Evolutionary conservation across 2,113 vertebrate species (phyloP).

Genomic region (Ancistrus triradiatus): DNA sequence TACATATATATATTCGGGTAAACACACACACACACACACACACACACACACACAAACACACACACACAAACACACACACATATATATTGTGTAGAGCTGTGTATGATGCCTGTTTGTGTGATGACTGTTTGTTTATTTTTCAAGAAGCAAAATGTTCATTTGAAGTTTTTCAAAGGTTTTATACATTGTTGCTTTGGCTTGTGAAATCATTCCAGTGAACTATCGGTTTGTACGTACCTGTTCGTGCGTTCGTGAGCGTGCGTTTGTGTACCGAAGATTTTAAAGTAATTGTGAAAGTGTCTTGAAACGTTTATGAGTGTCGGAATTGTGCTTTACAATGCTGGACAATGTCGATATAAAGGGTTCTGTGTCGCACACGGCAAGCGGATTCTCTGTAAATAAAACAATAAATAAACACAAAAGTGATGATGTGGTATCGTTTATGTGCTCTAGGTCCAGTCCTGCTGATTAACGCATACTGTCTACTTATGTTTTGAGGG

Average conservation of each 20-base stretch:
- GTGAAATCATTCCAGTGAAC: conserved; percentile 76
- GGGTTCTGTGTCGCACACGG: conserved; percentile 72
- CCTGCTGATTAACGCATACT: too few relatives aligned
- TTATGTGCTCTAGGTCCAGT: too few relatives aligned
- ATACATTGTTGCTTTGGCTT: conserved; percentile 78
- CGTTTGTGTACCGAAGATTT: conserved; percentile 66
- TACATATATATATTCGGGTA: too few relatives aligned
- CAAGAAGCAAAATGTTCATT: conserved; percentile 55
- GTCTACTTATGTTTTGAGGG: too few relatives aligned
- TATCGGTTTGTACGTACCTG: conserved; percentile 66
- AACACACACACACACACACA: too few relatives aligned
- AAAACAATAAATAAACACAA: conserved; percentile 54
- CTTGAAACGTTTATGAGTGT: conserved; percentile 72
- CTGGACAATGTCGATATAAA: conserved; percentile 71
- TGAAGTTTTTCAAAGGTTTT: conserved; percentile 69
- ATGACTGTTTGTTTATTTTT: conserved; percentile 52
- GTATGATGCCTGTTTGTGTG: conserved; percentile 73
- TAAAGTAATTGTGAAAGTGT: conserved; percentile 72
- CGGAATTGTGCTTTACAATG: conserved; percentile 73
- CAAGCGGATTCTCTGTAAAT: conserved; percentile 75
- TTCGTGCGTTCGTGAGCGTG: conserved; percentile 48
- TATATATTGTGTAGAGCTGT: conserved; percentile 72
- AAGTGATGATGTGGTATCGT: too few relatives aligned
- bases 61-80: too few relatives aligned
- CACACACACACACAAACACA: too few relatives aligned